These are phyloP conservation scores for Discoglossus pictus DNA, from an alignment of 2,797 vertebrate genomes.

Conservation along the genomic window DNA sequence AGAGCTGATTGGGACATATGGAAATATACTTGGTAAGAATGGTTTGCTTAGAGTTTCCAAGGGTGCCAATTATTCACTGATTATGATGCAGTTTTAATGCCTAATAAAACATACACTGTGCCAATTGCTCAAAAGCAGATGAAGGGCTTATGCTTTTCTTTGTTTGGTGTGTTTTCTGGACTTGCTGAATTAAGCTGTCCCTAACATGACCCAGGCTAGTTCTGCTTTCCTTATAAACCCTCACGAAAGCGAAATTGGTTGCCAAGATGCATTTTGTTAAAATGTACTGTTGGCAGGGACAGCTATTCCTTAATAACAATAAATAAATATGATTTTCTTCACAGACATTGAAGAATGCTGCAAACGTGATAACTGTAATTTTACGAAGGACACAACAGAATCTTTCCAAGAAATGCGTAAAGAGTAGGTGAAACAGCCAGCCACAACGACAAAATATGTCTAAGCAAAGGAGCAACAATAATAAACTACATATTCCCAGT, in stretches of 20 bases:
- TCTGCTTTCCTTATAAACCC: neutral
- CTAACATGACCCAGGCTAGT: slow-evolving; percentile 2
- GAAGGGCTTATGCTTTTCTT: neutral
- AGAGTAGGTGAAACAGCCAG: neutral
- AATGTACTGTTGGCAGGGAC: slow-evolving; percentile 2
- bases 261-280: slow-evolving; percentile 7
- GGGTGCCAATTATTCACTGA: no score
- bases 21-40: no score
- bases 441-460: slow-evolving; percentile 13
- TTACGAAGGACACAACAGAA: neutral
- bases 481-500: neutral
- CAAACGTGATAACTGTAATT: neutral
- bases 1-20: neutral
- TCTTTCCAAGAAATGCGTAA: slow-evolving; percentile 8
- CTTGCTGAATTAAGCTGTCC: slow-evolving; percentile 1
- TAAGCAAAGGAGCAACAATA: neutral
- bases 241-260: neutral
- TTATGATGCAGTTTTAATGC: no score
- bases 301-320: neutral
- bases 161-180: no score
- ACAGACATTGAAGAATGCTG: neutral
- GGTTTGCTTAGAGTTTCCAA: no score
- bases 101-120: no score
- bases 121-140: no score
- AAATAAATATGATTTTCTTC: neutral